Evolutionary conservation across 2,113 vertebrate species (phyloP).

Genomic region (Hiodon alosoides): DNA sequence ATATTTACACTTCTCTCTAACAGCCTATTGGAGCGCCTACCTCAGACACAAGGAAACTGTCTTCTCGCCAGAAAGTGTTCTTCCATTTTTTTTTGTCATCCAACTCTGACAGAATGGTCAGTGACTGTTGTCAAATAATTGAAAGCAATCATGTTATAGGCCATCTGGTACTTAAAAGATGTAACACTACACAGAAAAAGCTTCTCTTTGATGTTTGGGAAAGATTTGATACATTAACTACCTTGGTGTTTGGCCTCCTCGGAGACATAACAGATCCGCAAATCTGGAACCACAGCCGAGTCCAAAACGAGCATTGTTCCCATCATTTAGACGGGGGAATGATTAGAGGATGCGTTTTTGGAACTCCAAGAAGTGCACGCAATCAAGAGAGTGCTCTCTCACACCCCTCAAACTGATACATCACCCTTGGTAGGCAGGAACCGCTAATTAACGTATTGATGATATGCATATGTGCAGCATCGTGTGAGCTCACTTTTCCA

Average conservation of each 20-base stretch:
- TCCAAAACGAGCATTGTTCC: constrained; percentile 40
- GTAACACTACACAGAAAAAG: too few species aligned
- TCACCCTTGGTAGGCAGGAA: constrained; percentile 36
- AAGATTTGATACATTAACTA: background rate
- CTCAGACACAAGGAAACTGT: too few species aligned
- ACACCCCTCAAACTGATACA: constrained; percentile 4
- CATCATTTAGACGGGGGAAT: constrained; percentile 38
- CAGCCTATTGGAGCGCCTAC: too few species aligned
- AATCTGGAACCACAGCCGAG: background rate
- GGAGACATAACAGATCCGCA: background rate
- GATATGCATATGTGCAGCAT: constrained; percentile 52
- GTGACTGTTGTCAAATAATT: too few species aligned
- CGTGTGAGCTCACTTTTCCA: constrained; percentile 37
- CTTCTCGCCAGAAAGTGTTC: too few species aligned
- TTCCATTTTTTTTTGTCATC: too few species aligned
- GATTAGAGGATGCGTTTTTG: constrained; percentile 50
- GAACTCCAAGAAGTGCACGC: constrained; percentile 43
- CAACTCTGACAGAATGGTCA: too few species aligned
- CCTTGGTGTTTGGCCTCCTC: too few species aligned
- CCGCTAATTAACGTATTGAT: constrained; percentile 59
- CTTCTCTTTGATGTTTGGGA: too few species aligned
- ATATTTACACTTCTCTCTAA: too few species aligned
- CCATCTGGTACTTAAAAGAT: too few species aligned
- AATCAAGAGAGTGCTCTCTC: constrained; percentile 42
- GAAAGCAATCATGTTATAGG: too few species aligned